Evolutionary conservation across 2,797 vertebrate genomes (phyloP).

Genomic region (Tokudaia muenninki): DNA sequence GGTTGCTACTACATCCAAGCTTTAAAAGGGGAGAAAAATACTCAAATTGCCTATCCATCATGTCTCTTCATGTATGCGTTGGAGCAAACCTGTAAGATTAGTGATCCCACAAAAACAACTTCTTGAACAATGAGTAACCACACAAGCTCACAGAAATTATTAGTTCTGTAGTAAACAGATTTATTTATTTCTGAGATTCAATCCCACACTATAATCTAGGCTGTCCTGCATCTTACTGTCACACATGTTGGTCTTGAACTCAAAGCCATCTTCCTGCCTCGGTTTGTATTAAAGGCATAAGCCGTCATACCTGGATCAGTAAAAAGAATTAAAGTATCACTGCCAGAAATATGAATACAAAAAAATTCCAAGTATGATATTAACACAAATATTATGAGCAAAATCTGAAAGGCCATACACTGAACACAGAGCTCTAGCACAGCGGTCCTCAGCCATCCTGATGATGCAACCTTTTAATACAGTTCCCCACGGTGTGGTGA

Average conservation of each 20-base stretch:
- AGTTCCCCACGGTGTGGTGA: neutral
- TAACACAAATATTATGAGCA: slow-evolving; percentile 13
- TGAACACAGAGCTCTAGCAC: neutral
- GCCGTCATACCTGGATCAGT: neutral
- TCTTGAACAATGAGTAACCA: slow-evolving; percentile 46
- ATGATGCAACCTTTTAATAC: neutral
- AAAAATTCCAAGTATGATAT: neutral
- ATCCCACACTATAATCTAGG: neutral
- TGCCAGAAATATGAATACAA: neutral
- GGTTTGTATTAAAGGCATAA: neutral
- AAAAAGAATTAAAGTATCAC: slow-evolving; percentile 41
- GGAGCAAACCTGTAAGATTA: neutral
- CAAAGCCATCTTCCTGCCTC: neutral
- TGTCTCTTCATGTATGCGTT: neutral
- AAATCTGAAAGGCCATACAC: neutral
- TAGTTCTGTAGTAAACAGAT: slow-evolving; percentile 48
- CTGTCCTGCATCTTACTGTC: neutral
- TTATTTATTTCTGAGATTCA: neutral
- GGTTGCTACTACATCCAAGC: neutral
- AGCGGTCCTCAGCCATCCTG: neutral
- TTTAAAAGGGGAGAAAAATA: slow-evolving; percentile 43
- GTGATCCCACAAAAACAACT: slow-evolving; percentile 49
- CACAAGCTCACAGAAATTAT: slow-evolving; percentile 54
- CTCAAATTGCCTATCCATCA: neutral
- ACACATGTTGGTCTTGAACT: neutral